phyloP scores from a whole-genome alignment of 92 coral and sea anemone genomes.

The Epizoanthus stellaris region DNA sequence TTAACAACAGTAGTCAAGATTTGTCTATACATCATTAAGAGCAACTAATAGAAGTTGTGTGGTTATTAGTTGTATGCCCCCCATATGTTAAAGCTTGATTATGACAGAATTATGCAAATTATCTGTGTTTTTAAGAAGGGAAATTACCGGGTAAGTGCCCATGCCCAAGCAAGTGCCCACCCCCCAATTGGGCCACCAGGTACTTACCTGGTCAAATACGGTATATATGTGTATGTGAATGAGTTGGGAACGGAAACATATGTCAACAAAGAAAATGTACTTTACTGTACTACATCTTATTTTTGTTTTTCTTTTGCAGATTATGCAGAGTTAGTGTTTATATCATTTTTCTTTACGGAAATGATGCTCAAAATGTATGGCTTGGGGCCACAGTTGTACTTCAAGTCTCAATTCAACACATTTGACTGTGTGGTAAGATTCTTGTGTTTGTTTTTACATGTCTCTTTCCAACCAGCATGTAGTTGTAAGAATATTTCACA shows the following conservation, averaged over 20 bases:
- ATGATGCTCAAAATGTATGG: constrained; percentile 94
- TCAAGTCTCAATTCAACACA: constrained; percentile 97
- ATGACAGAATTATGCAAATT: too few species aligned
- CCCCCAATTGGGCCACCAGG: too few species aligned
- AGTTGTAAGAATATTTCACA: neutral
- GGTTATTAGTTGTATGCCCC: too few species aligned
- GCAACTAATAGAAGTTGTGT: too few species aligned
- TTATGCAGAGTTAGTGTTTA: constrained; percentile 86
- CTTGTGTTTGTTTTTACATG: neutral
- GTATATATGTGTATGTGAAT: too few species aligned
- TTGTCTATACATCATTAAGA: too few species aligned
- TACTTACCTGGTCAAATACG: too few species aligned
- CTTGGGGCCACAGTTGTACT: constrained; percentile 93
- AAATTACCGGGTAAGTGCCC: too few species aligned
- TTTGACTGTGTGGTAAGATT: constrained; percentile 98
- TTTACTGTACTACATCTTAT: neutral
- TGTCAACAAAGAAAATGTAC: neutral
- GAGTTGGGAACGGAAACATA: neutral
- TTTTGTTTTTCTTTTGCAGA: constrained; percentile 50
- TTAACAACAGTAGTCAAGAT: too few species aligned
- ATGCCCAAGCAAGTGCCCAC: too few species aligned
- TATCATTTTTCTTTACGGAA: constrained; percentile 91
- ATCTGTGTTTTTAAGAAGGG: too few species aligned
- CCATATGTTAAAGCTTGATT: too few species aligned
- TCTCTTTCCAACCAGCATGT: neutral